phyloP scores from a whole-genome alignment of 2,888 invertebrate genomes.

The Adineta ricciae region DNA sequence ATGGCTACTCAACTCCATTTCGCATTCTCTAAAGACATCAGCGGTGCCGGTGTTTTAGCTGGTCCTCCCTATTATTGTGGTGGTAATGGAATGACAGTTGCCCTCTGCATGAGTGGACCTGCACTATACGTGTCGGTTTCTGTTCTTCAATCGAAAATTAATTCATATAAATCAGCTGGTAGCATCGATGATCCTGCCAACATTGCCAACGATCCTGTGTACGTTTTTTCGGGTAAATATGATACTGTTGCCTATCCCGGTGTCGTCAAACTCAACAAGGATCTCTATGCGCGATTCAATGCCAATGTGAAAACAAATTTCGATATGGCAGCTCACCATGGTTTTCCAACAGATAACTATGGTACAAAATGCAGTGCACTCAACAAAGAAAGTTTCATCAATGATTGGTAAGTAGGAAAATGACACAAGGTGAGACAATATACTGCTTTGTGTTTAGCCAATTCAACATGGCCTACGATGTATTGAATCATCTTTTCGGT shows the following conservation, averaged over 20 bases:
- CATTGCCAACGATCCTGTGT: conserved; percentile 18
- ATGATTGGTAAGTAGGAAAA: background rate
- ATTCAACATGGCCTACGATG: conserved; percentile 27
- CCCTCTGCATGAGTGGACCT: background rate
- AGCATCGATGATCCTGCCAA: conserved; percentile 18
- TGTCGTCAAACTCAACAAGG: conserved; percentile 27
- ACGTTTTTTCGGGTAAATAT: conserved; percentile 25
- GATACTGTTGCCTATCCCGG: conserved; percentile 1
- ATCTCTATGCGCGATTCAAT: background rate
- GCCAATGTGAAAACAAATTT: background rate
- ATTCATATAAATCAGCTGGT: background rate
- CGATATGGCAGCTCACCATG: background rate
- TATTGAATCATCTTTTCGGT: conserved; percentile 22
- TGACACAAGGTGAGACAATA: background rate
- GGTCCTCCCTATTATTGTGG: background rate
- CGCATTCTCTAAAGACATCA: background rate
- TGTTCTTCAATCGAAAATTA: background rate
- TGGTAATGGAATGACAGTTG: background rate
- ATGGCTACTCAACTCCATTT: background rate
- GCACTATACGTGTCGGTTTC: background rate
- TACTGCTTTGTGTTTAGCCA: background rate
- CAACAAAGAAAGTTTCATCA: background rate
- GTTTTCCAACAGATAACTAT: conserved; percentile 19
- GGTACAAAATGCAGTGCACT: conserved; percentile 5
- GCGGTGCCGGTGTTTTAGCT: background rate